A percentile compares a stretch with the other conserved stretches of the same genome.
Evolutionary conservation across 2,888 invertebrate genomes (phyloP).

Genomic region (Onchidella celtica): DNA sequence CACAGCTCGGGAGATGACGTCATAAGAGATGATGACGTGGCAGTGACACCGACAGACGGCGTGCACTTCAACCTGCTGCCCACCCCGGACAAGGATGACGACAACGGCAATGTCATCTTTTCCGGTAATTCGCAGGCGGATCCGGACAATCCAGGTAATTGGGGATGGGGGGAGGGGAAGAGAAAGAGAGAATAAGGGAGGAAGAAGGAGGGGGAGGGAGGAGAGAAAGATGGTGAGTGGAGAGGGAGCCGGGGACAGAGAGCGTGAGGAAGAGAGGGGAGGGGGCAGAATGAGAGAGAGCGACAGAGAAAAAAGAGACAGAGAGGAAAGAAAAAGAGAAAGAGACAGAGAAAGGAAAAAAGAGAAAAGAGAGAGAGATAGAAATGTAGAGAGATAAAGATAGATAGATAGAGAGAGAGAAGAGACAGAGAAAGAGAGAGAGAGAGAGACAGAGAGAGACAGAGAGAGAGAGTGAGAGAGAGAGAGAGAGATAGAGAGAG

Average conservation of each 20-base stretch:
- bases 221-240: background rate
- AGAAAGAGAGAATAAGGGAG: background rate
- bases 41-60: background rate
- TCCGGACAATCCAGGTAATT: background rate
- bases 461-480: constrained; percentile 23
- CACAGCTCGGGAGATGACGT: background rate
- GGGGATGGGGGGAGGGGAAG: background rate
- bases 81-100: background rate
- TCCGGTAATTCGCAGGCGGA: background rate
- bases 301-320: no score
- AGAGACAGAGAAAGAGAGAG: background rate
- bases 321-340: background rate
- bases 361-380: background rate
- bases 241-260: background rate
- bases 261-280: background rate
- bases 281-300: background rate
- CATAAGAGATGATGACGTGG: background rate
- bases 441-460: constrained; percentile 8
- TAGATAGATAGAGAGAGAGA: background rate
- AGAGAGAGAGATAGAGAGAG: background rate
- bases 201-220: background rate
- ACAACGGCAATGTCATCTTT: background rate
- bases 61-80: background rate
- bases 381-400: background rate
- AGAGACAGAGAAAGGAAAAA: background rate